Base-by-base conservation (phyloP, 2,888 invertebrate genomes). In the Augochlorella aurata region DNA sequence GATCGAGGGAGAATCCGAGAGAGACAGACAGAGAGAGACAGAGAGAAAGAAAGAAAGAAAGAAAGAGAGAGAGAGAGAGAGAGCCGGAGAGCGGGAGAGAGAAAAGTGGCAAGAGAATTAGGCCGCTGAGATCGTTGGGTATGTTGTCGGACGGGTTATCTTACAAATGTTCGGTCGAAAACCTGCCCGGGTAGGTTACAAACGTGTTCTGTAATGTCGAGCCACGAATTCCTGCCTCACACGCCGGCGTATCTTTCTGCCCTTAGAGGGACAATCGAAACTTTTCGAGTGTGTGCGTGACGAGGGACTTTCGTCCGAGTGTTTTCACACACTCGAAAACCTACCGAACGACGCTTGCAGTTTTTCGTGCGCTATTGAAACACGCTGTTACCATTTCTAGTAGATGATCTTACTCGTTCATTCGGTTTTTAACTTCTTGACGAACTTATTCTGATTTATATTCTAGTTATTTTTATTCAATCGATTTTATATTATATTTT, bases 81-180 rank as follows among this genome's bases (percentile, higher is more conserved):
- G 79, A 61, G 77, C 45, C 1, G n/a, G 58, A 58, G 58, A 14
- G 58, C 2, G 24, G 14, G 58, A 24, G 79, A 72, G 77, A 47
- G 74, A 78, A 83, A 81, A 54, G 74, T 63, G 63, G 76, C 74
- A 67, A 66, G 81, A 76, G 89, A 89, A 89, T 89, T 89, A 89
- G 89, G 87, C 89, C 89, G 89, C 67, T 72, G 82, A 87, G 89
- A 89, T 77, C 84, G 85, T 82, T 73, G 88, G 87, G 85, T 85
- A 89, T 88, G 88, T 78, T 82, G 89, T 88, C 85, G 75, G 87
- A 88, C 89, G 88, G 87, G 89, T 89, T 89, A 89, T 89, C 89
- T 89, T 87, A 88, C 89, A 88, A 89, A 89, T 87, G 89, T 88
- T 89, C 87, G 83, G 80, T 83, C 81, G 84, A 88, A 89, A 89